phyloP scores from a whole-genome alignment of 1,140 invertebrate species.

The Leptopilina boulardi region DNA sequence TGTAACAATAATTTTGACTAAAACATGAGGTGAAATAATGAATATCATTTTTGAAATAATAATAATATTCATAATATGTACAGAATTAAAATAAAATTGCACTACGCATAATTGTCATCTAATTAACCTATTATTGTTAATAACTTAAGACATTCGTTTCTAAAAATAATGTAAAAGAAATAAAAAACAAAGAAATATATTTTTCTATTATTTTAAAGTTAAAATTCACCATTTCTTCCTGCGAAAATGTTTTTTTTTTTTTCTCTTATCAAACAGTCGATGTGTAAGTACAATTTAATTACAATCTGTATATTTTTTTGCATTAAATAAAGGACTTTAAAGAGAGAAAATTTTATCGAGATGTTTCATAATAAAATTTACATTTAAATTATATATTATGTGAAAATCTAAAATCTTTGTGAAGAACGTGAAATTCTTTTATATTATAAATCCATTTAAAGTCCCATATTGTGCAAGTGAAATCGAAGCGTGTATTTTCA shows the following conservation, averaged over 20 bases:
- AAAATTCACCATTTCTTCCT: slow-evolving; percentile 32
- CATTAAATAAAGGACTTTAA: slow-evolving; percentile 5
- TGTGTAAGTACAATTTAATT: slow-evolving; percentile 60
- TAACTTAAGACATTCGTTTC: background rate
- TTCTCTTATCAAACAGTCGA: slow-evolving; percentile 54
- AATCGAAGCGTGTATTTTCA: background rate
- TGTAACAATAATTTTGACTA: slow-evolving; percentile 47
- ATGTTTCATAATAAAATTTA: background rate
- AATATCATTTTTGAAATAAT: background rate
- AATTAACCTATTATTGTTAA: background rate
- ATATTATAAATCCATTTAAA: background rate
- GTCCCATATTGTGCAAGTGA: slow-evolving; percentile 14
- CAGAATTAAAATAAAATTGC: background rate
- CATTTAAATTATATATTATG: background rate
- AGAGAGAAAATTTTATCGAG: slow-evolving; percentile 1
- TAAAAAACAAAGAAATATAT: slow-evolving; percentile 32
- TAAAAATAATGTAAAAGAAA: background rate
- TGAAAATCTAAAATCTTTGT: background rate
- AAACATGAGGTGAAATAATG: background rate
- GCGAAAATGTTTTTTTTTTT: slow-evolving; percentile 38
- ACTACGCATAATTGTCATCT: background rate
- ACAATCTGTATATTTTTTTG: slow-evolving; percentile 19
- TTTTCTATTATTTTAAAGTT: slow-evolving; percentile 18
- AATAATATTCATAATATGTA: slow-evolving; percentile 13
- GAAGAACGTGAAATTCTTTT: background rate